phyloP scores from a whole-genome alignment of 2,888 invertebrate genomes.

The Germaria angustata region DNA sequence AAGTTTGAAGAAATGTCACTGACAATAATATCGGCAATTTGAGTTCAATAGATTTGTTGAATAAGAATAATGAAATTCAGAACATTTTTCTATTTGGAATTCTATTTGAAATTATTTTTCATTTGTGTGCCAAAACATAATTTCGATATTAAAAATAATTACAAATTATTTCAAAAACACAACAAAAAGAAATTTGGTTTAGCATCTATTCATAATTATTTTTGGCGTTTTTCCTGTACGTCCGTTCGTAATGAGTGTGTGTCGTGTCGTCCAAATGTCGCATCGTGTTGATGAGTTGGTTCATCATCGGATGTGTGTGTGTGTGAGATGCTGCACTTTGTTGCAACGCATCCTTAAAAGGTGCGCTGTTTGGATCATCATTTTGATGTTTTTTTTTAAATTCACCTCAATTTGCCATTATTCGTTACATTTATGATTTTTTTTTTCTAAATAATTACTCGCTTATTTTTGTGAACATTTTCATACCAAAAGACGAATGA shows the following conservation, averaged over 20 bases:
- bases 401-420: slow-evolving; percentile 54
- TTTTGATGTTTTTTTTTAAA: slow-evolving; percentile 18
- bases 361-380: slow-evolving; percentile 58
- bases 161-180: background rate
- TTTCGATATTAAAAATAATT: slow-evolving; percentile 53
- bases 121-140: slow-evolving; percentile 7
- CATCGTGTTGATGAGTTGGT: slow-evolving; percentile 4
- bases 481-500: slow-evolving; percentile 27
- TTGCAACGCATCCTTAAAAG: slow-evolving; percentile 65
- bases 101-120: background rate
- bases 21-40: no score
- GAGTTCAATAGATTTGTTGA: no score
- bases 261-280: slow-evolving; percentile 18
- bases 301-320: slow-evolving; percentile 1
- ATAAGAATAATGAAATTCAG: no score
- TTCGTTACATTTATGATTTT: slow-evolving; percentile 44
- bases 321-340: slow-evolving; percentile 31
- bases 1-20: no score
- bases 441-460: background rate
- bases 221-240: slow-evolving; percentile 42
- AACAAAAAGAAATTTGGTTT: slow-evolving; percentile 10
- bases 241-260: slow-evolving; percentile 7
- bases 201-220: slow-evolving; percentile 62
- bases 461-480: background rate
- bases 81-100: background rate